Evolutionary conservation across 2,113 vertebrate genomes (phyloP).

Genomic region (Anseranas semipalmata): DNA sequence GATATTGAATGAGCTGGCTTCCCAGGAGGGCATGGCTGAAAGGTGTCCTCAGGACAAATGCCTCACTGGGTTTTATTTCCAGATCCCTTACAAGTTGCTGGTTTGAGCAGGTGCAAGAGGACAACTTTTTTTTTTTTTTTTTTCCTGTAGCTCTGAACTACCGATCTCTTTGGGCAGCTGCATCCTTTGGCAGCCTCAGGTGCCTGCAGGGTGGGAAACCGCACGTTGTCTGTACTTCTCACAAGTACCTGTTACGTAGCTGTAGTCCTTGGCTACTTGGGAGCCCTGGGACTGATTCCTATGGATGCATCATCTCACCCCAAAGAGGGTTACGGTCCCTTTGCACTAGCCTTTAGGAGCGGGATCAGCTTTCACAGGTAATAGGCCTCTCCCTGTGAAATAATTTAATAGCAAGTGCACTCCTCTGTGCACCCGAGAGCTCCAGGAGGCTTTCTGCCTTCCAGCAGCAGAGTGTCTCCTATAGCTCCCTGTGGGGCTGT

Average conservation of each 20-base stretch:
- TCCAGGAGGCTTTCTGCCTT: conserved; percentile 36
- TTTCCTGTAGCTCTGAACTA: not conserved
- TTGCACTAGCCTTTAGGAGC: not conserved
- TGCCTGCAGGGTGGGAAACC: not conserved
- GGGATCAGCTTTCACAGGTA: not conserved
- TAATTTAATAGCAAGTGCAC: not conserved
- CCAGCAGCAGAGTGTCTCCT: not conserved
- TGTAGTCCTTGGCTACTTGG: not conserved
- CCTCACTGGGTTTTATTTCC: not conserved
- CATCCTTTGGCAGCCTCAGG: not conserved
- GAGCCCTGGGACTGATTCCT: not conserved
- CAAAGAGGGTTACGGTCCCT: not conserved
- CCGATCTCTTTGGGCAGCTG: not conserved
- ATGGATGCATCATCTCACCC: accelerated
- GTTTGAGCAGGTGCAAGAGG: not conserved
- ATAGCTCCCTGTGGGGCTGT: not conserved
- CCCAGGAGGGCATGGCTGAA: not conserved
- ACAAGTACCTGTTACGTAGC: accelerated
- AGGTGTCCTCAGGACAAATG: accelerated
- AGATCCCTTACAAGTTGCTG: not conserved
- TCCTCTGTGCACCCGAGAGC: conserved; percentile 2
- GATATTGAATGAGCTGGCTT: not conserved
- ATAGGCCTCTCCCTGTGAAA: conserved; percentile 13
- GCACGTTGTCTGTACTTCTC: accelerated
- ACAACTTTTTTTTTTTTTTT: not conserved